Evolutionary conservation across 2,888 invertebrate genomes (phyloP), one percentile per base, ranked within the genome.

Genomic region (Heteromyza rotundicornis): DNA sequence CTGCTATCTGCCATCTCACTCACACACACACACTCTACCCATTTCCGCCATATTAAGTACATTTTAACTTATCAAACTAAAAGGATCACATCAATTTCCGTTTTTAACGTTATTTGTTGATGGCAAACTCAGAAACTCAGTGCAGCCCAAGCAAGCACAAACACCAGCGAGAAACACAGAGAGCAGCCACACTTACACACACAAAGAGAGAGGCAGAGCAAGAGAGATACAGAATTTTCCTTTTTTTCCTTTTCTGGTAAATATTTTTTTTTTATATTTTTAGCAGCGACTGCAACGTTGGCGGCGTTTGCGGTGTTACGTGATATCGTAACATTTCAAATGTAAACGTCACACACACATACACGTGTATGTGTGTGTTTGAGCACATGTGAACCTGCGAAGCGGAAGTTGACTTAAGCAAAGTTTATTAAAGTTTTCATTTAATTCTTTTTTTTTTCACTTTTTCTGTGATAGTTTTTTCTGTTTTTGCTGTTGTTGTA

Each of bases 71-170:
- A 60, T 60, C 60, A 60, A 60, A 60, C 51, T 60, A 56, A 56
- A 60, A 56, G 55, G 55, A 60, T 60, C 60, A 56, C 60, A 56
- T 60, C 60, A 60, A 60, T 60, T 60, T 60, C 60, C 56, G 54
- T 64, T 64, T 62, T 64, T 60, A 62, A 62, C 55, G 62, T 59
- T 64, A 58, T 64, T 64, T 64, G 64, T 57, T 62, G 57, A 60
- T 60, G 60, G 59, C 60, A 58, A 64, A 62, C 59, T 8, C 23
- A 20, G 12, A 36, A 14, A 20, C 24, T 40, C 24, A 20, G 23
- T n/a, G n/a, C n/a, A n/a, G n/a, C n/a, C n/a, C 14, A 23, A 44
- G 47, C 17, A 59, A 20, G 53, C 23, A 23, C 23, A 49, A 23
- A 47, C 47, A 47, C 20, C 2, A 47, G 47, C 47, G 40, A 8